Evolutionary conservation across 2,797 vertebrate species (phyloP).

Genomic region (Silurus lanzhouensis): DNA sequence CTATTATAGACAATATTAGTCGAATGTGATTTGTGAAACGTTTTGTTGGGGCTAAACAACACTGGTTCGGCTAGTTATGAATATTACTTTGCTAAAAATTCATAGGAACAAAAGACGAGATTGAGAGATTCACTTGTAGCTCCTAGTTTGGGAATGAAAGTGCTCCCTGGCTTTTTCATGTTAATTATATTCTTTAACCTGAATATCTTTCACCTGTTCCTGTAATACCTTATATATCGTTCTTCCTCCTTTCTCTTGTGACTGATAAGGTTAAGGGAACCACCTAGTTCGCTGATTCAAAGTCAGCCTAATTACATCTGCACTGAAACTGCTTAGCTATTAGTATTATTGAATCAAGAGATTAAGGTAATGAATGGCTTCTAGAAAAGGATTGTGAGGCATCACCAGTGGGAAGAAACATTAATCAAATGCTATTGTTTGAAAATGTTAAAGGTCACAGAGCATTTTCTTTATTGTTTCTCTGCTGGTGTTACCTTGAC

Average conservation of each 20-base stretch:
- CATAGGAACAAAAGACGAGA: too few species aligned
- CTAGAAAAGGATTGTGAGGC: neutral
- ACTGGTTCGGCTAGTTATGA: too few species aligned
- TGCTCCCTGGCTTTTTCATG: neutral
- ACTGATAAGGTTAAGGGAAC: neutral
- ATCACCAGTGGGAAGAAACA: neutral
- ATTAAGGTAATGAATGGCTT: neutral
- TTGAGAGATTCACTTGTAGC: too few species aligned
- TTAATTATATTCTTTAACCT: neutral
- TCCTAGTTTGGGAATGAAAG: neutral
- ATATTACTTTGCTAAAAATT: too few species aligned
- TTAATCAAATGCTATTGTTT: slow-evolving; percentile 5
- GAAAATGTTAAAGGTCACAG: neutral
- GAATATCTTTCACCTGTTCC: neutral
- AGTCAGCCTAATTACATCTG: neutral
- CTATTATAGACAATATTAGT: too few species aligned
- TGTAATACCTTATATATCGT: neutral
- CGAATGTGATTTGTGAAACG: too few species aligned
- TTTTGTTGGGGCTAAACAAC: too few species aligned
- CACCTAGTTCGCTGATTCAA: neutral
- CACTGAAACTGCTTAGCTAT: neutral
- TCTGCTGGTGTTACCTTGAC: neutral
- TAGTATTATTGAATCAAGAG: slow-evolving; percentile 5
- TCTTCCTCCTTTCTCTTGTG: neutral
- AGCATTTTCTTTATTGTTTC: neutral